Base-by-base conservation (phyloP, 2,113 vertebrate genomes). In the Dipodomys ordii region DNA sequence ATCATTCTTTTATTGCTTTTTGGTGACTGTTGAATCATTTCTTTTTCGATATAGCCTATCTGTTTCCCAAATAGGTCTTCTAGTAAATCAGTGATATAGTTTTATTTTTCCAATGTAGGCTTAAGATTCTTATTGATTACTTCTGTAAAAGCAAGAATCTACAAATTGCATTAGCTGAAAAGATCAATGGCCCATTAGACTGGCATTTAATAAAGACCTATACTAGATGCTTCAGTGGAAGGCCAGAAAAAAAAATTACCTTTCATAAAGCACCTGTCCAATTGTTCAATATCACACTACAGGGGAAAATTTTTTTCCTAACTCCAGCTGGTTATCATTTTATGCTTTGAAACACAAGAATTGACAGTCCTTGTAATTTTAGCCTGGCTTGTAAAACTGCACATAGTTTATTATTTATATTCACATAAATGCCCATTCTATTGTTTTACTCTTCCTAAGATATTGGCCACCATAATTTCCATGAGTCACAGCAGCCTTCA, bases 181-280 rank as follows among this genome's bases (percentile, higher is more conserved):
- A 96, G 90, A 97, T 97, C 96, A 97, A 97, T 96, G 92, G 46
- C 25, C 83, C 90, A 93, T 96, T 97, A 95, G 88, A 74, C 80
- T 86, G 60, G 64, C 90, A 93, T 96, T 96, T 95, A 96, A 95
- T 96, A 95, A 95, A 97, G 93, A 95, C 88, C 87, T 96, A 92
- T 30, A 90, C 57, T 90, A 85, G 93, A 92, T 90, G 85, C 68
- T 95, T 95, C 64, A 94, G 46, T 83, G 85, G 64, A 96, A 90
- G 88, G 67, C 64, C 64, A 90, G 88, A 87, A 96, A 96, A 57
- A 57, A 95, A 95, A 96, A 96, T 80, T 93, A 95, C 76, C 71
- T 95, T 94, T 95, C 95, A 97, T 97, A 97, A 96, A 96, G 72
- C 93, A 97, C 94, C 96, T 97, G 97, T 92, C 88, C 85, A 92